phyloP scores from a whole-genome alignment of 2,797 vertebrate genomes.

The Gallinago solitaria region DNA sequence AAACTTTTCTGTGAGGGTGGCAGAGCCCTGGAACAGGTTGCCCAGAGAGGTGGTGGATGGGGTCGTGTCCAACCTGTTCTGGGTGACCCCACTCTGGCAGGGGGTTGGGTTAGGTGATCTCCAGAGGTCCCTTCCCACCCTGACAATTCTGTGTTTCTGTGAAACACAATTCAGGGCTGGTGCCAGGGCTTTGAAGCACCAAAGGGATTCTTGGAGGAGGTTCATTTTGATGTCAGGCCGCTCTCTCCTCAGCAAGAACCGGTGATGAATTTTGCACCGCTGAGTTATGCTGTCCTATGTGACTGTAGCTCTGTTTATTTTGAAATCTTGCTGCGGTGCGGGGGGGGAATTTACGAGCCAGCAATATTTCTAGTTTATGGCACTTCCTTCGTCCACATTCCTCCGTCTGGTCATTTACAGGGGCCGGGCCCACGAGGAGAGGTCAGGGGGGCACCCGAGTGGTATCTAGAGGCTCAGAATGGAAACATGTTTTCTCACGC shows the following conservation, averaged over 20 bases:
- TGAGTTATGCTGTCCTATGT: conserved; percentile 50
- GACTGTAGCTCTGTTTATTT: conserved; percentile 66
- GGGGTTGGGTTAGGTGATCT: too few relatives aligned
- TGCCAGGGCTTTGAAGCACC: not conserved
- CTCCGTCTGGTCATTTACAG: conserved; percentile 61
- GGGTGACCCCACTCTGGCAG: too few relatives aligned
- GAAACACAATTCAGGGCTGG: not conserved
- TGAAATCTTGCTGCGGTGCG: conserved; percentile 50
- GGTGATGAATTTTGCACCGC: conserved; percentile 29
- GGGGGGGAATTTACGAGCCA: conserved; percentile 61
- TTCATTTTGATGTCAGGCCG: not conserved
- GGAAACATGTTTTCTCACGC: conserved; percentile 64
- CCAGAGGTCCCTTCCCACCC: too few relatives aligned
- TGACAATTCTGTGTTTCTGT: too few relatives aligned
- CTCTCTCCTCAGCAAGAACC: not conserved
- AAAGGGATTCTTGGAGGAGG: not conserved
- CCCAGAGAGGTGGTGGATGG: too few relatives aligned
- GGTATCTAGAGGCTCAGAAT: conserved; percentile 57
- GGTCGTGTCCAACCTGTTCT: too few relatives aligned
- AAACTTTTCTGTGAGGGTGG: too few relatives aligned
- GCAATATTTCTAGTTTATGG: conserved; percentile 71
- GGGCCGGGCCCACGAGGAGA: conserved; percentile 18
- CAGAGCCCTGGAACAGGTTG: too few relatives aligned
- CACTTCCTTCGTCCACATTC: conserved; percentile 67
- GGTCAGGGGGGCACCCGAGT: conserved; percentile 48